Evolutionary conservation across 2,113 vertebrate genomes (phyloP).

Genomic region (Charina bottae): DNA sequence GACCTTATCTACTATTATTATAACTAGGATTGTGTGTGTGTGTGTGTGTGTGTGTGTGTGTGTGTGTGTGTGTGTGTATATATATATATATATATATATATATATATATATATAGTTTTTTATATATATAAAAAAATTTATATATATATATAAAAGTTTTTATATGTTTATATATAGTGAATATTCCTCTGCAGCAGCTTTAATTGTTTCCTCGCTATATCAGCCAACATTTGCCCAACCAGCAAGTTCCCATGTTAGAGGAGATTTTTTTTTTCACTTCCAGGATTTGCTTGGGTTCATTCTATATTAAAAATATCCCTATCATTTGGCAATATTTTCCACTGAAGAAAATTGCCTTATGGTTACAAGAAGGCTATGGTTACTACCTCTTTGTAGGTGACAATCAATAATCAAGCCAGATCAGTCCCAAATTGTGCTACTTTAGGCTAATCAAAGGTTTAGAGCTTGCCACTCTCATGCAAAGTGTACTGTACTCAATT

Average conservation of each 20-base stretch:
- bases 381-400: background rate
- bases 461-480: background rate
- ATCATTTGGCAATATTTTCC: background rate
- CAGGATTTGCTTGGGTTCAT: background rate
- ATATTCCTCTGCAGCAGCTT: background rate
- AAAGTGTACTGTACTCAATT: background rate
- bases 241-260: background rate
- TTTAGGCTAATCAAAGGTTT: background rate
- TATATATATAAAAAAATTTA: too few relatives aligned
- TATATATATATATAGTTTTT: too few relatives aligned
- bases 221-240: background rate
- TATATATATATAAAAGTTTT: too few relatives aligned
- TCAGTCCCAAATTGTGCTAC: background rate
- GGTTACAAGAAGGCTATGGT: background rate
- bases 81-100: too few relatives aligned
- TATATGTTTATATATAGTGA: too few relatives aligned
- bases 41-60: too few relatives aligned
- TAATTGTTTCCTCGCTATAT: background rate
- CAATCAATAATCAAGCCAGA: background rate
- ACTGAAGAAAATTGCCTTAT: background rate
- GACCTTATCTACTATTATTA: background rate
- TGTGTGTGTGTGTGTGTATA: too few relatives aligned
- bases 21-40: background rate
- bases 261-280: background rate
- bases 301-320: background rate